Evolutionary conservation across 2,888 invertebrate genomes (phyloP).

Genomic region (Drosophila buzzatii): DNA sequence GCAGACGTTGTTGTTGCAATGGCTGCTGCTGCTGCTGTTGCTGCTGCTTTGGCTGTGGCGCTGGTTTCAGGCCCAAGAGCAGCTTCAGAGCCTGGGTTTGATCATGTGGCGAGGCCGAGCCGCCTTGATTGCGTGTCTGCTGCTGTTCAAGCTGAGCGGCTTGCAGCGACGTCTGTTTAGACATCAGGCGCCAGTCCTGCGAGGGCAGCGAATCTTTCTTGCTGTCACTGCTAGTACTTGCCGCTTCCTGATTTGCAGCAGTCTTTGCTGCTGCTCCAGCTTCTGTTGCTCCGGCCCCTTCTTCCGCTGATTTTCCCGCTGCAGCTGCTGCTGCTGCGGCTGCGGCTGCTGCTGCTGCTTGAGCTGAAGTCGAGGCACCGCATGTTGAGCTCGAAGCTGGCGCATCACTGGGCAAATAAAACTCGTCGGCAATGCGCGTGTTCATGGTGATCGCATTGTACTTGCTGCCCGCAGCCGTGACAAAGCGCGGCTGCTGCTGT

Average conservation of each 20-base stretch:
- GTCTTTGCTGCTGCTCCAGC: not conserved
- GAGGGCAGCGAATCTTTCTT: not conserved
- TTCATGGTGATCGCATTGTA: conserved; percentile 56
- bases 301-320: too few species aligned
- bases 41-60: not conserved
- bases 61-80: conserved; percentile 60
- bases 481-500: conserved; percentile 33
- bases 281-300: not conserved
- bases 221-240: not conserved
- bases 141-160: not conserved
- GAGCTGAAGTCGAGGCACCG: not conserved
- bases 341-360: not conserved
- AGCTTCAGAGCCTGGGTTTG: conserved; percentile 64
- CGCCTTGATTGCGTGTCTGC: not conserved
- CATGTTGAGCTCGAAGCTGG: not conserved
- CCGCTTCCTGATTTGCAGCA: not conserved
- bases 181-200: conserved; percentile 24
- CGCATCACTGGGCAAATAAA: conserved; percentile 30
- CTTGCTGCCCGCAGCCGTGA: conserved; percentile 38
- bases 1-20: not conserved
- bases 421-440: conserved; percentile 46
- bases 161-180: conserved; percentile 11
- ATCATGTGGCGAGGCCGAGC: conserved; percentile 31
- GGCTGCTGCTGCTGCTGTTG: not conserved
- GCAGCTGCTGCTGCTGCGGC: not conserved